Conservation (phyloP, 2,113 vertebrate genomes). For the Phaethornis superciliosus region DNA sequence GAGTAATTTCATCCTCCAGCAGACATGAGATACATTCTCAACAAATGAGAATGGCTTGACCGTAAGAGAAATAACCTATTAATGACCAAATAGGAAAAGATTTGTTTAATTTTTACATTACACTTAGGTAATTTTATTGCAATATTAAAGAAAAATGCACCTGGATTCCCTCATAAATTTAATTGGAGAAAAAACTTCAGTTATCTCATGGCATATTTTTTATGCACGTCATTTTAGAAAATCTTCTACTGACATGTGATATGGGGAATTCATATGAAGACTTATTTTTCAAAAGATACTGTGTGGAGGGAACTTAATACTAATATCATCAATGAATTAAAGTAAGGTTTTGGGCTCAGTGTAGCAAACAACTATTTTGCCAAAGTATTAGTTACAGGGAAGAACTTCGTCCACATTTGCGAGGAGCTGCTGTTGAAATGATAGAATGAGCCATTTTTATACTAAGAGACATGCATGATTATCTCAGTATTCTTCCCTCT, state of each 20-base stretch:
- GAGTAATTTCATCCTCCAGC: slow-evolving; percentile 67
- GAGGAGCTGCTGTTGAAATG: neutral
- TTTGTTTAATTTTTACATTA: slow-evolving; percentile 44
- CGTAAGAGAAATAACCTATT: slow-evolving; percentile 59
- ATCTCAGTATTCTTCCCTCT: neutral
- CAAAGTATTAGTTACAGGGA: neutral
- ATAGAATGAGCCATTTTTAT: neutral
- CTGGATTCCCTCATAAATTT: neutral
- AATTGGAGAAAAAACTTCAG: neutral
- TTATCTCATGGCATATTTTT: neutral
- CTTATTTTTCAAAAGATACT: neutral
- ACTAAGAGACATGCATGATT: neutral
- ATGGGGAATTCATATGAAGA: rapidly evolving
- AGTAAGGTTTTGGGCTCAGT: neutral
- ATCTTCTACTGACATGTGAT: neutral
- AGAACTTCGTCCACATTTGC: neutral
- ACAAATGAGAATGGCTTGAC: slow-evolving; percentile 54
- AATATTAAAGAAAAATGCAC: slow-evolving; percentile 14
- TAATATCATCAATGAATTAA: neutral
- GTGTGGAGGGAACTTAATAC: neutral
- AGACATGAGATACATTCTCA: slow-evolving; percentile 67
- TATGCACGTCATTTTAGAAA: neutral
- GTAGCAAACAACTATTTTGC: neutral
- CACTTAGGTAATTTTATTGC: neutral
- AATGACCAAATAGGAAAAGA: slow-evolving; percentile 59